A percentile compares a stretch with the other conserved stretches of the same genome.
Conservation (phyloP, 2,113 vertebrate species). For the Anolis carolinensis region DNA sequence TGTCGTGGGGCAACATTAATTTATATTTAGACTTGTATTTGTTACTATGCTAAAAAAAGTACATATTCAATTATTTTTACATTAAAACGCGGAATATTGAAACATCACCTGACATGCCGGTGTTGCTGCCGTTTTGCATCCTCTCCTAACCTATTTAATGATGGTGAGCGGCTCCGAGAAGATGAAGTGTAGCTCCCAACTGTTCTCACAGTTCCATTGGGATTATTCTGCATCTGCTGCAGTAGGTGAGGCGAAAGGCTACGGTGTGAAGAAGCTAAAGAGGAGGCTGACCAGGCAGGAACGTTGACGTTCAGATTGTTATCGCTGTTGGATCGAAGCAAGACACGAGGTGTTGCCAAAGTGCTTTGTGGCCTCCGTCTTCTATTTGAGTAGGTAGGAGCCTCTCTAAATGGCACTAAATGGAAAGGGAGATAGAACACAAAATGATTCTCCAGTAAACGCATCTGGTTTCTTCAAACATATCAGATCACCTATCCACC, state of each 20-base stretch:
- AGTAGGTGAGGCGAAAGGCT: conserved; percentile 94
- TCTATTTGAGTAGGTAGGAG: conserved; percentile 90
- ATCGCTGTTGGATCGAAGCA: conserved; percentile 96
- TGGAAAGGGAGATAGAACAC: conserved; percentile 20
- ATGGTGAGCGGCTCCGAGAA: conserved; percentile 89
- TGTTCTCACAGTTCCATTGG: conserved; percentile 89
- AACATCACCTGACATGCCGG: conserved; percentile 82
- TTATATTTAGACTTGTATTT: neutral
- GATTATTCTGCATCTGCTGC: conserved; percentile 88
- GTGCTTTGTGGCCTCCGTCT: conserved; percentile 85
- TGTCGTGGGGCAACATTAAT: neutral
- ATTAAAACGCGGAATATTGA: neutral
- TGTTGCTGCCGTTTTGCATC: conserved; percentile 82
- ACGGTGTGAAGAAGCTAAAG: conserved; percentile 83
- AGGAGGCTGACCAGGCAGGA: conserved; percentile 80
- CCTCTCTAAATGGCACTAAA: conserved; percentile 95
- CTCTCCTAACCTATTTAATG: conserved; percentile 90
- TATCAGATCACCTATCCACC: neutral
- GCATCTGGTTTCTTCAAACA: conserved; percentile 31
- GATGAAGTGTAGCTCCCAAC: conserved; percentile 79
- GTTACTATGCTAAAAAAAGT: neutral
- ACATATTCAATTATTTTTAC: neutral
- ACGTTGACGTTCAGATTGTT: conserved; percentile 86
- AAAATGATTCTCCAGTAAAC: conserved; percentile 21
- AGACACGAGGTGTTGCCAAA: conserved; percentile 86